Evolutionary conservation across 2,888 invertebrate genomes (phyloP).

Genomic region (Autographa pulchrina): DNA sequence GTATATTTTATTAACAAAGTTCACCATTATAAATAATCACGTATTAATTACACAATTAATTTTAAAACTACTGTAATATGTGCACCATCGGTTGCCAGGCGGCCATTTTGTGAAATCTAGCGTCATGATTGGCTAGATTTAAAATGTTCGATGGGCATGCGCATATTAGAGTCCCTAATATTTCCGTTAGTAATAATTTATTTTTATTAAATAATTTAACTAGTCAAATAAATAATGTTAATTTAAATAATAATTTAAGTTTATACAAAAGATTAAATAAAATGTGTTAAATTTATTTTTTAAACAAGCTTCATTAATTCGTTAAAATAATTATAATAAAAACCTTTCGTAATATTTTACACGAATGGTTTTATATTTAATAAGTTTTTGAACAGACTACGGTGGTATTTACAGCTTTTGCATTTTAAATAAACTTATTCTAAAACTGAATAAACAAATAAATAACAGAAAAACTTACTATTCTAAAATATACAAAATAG

Average conservation of each 20-base stretch:
- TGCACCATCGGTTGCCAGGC: constrained; percentile 39
- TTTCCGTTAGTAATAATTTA: constrained; percentile 27
- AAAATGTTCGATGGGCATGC: constrained; percentile 51
- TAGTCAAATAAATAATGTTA: constrained; percentile 17
- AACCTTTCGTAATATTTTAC: neutral
- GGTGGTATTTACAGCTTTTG: constrained; percentile 48
- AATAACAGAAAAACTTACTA: constrained; percentile 40
- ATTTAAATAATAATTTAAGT: constrained; percentile 3
- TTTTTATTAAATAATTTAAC: constrained; percentile 14
- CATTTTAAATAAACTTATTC: neutral
- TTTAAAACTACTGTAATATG: constrained; percentile 50
- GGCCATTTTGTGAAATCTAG: constrained; percentile 43
- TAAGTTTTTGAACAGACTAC: constrained; percentile 31
- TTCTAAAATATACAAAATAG: constrained; percentile 27
- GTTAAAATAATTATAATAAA: neutral
- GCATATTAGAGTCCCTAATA: constrained; percentile 54
- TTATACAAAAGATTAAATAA: constrained; percentile 11
- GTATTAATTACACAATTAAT: constrained; percentile 20
- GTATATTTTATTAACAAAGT: constrained; percentile 35
- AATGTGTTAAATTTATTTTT: neutral
- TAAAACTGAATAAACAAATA: constrained; percentile 9
- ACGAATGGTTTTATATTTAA: neutral
- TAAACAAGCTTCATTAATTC: neutral
- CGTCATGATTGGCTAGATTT: constrained; percentile 22
- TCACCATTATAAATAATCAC: neutral